These are phyloP conservation scores for Hydropotes inermis DNA, from an alignment of 2,113 vertebrate species.

Conservation along the genomic window DNA sequence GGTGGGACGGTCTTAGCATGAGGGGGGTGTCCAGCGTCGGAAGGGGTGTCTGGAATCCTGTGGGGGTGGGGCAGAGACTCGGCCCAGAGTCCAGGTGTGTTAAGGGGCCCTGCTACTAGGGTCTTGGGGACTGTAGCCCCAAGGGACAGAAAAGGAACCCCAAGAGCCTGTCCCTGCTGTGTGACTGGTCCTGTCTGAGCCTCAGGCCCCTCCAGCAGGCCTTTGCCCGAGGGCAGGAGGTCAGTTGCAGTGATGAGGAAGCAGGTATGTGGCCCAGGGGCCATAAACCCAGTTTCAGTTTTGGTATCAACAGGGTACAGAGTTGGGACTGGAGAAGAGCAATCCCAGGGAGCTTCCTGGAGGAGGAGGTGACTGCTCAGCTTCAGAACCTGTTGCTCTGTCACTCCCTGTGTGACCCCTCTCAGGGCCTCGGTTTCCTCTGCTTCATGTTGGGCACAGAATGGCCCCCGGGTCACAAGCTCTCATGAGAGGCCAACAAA, in stretches of 20 bases:
- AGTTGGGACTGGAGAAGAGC: background rate
- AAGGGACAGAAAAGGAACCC: background rate
- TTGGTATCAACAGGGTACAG: background rate
- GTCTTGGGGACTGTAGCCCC: rapidly evolving
- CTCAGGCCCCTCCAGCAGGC: background rate
- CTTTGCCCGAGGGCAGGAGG: background rate
- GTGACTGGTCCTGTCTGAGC: background rate
- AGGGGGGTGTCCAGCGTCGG: background rate
- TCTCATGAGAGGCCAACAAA: background rate
- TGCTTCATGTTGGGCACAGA: background rate
- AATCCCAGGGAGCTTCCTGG: background rate
- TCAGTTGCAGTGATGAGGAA: background rate
- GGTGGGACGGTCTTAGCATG: background rate
- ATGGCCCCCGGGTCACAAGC: rapidly evolving
- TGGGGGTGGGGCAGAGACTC: background rate
- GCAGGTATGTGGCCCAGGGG: background rate
- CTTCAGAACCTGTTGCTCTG: background rate
- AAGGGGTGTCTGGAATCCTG: background rate
- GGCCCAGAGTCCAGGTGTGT: background rate
- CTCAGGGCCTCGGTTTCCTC: background rate
- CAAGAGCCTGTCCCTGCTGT: background rate
- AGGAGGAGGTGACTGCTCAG: background rate
- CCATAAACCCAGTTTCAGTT: background rate
- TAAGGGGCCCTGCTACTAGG: background rate
- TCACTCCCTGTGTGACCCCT: background rate